These are phyloP conservation scores for Proteles cristata DNA, from an alignment of 2,113 vertebrate species.

Conservation along the genomic window DNA sequence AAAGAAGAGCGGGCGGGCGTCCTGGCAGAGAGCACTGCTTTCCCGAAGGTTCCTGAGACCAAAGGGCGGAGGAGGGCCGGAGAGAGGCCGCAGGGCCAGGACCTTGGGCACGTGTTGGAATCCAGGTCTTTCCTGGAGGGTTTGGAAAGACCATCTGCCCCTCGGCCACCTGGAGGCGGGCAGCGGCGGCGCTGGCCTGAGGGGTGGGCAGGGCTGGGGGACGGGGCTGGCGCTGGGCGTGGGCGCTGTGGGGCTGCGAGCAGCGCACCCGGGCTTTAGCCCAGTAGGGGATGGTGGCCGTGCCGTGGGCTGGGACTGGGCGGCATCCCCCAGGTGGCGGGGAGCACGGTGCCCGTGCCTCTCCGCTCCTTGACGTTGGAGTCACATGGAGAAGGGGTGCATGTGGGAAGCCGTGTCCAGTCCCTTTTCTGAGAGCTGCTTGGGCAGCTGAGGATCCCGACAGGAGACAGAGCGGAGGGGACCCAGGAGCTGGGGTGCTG, in stretches of 20 bases:
- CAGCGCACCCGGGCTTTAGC: background rate
- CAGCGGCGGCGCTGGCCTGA: background rate
- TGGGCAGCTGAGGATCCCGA: background rate
- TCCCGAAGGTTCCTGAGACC: background rate
- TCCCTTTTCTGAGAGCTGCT: background rate
- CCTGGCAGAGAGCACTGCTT: background rate
- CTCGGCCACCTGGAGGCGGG: fast-evolving
- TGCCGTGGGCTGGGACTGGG: background rate
- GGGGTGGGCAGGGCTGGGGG: background rate
- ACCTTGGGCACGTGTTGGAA: background rate
- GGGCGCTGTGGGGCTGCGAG: no score
- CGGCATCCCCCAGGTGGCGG: background rate
- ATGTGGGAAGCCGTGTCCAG: no score
- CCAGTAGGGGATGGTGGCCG: background rate
- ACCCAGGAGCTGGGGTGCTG: background rate
- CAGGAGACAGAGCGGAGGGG: background rate
- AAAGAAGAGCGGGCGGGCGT: background rate
- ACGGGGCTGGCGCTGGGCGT: fast-evolving
- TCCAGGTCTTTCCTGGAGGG: background rate
- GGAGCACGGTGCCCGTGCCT: fast-evolving
- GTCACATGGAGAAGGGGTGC: fast-evolving
- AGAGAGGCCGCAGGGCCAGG: fast-evolving
- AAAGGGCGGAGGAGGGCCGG: background rate
- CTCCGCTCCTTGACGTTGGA: background rate
- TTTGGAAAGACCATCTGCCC: background rate